A percentile compares a stretch with the other conserved stretches of the same genome.
phyloP scores from a whole-genome alignment of 2,888 invertebrate genomes.

The Melolontha melolontha region DNA sequence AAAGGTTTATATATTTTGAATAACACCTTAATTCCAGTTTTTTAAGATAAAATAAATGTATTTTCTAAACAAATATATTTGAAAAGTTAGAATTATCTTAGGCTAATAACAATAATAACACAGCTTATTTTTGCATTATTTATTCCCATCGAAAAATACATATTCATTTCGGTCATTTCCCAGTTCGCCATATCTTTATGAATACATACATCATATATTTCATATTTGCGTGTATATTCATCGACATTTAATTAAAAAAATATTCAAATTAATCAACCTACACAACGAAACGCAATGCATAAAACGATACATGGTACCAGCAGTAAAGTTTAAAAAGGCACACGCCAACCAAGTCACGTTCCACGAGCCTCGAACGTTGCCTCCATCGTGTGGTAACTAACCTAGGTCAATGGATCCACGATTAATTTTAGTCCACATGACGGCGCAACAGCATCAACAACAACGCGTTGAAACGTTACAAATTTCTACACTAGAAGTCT shows the following conservation, averaged over 20 bases:
- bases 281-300: constrained; percentile 1
- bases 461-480: neutral
- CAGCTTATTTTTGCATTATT: no score
- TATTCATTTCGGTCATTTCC: no score
- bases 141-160: no score
- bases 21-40: no score
- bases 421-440: constrained; percentile 37
- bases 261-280: constrained; percentile 19
- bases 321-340: constrained; percentile 31
- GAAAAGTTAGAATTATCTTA: no score
- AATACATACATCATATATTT: no score
- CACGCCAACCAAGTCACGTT: constrained; percentile 35
- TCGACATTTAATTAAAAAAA: constrained; percentile 10
- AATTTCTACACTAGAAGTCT: neutral
- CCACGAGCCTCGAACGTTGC: constrained; percentile 24
- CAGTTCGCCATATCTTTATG: no score
- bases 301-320: constrained; percentile 19
- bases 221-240: neutral
- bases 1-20: no score
- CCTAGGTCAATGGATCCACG: constrained; percentile 39
- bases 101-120: no score
- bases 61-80: no score
- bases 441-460: neutral
- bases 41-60: no score
- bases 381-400: constrained; percentile 38